Base-by-base conservation (phyloP, 2,797 vertebrate genomes). In the Hirundo rustica region DNA sequence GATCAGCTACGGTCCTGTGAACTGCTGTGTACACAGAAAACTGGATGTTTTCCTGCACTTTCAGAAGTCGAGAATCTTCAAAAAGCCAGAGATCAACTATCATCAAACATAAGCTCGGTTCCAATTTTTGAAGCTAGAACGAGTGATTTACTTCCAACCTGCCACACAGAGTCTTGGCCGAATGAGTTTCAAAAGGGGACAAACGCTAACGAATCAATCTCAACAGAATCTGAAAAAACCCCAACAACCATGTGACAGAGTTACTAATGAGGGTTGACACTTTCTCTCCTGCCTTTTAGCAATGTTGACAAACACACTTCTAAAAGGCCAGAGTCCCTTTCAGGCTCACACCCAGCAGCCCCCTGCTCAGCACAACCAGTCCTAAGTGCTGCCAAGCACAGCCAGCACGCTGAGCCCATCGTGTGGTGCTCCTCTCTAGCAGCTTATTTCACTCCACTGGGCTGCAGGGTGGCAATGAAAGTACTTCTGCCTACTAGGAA, bases 11-110 rank as follows among this genome's bases (percentile, higher is more conserved):
- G 45, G 79, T 42, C 79, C 86, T 38, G 2, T 38, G 82, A 78
- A 68, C 38, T 15, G 5, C 82, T 85, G 47, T 57, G 54, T 85
- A 89, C 88, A 84, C 73, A 95, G 38, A 92, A 75, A 83, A 68
- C 36, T 42, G 70, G n/a, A 53, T 30, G 55, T 78, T 47, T 80
- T 38, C 38, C 30, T 36, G 47, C 36, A 51, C 79, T 94, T 90
- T 62, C 30, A 18, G 23, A 95, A 91, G 74, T 13, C 54, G 42
- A 80, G 78, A 76, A 88, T 29, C 89, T 72, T 21, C 6, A 8
- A 65, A 80, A 79, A 78, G 54, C 13, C 61, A 61, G 38, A 91
- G 22, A 72, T 44, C 36, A 36, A 58, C 30, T 48, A 78, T 30
- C 44, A 54, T 47, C 20, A 27, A 71, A 42, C 0, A 2, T 8